A percentile compares a stretch with the other conserved stretches of the same genome.
phyloP scores from a whole-genome alignment of 2,797 vertebrate species.

The Poeciliopsis paucimaculata region DNA sequence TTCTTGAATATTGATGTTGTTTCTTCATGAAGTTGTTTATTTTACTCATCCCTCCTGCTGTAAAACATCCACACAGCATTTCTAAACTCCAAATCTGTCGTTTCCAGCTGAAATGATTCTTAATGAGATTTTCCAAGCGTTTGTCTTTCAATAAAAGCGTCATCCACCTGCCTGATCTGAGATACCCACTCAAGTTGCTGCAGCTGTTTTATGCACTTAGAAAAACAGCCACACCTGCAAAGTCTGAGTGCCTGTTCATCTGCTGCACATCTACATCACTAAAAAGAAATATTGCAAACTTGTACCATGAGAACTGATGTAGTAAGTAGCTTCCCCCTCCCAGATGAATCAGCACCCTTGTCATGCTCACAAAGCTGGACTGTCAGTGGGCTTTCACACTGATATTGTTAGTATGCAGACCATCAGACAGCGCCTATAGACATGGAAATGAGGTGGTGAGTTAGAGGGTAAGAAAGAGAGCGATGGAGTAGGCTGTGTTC shows the following conservation, averaged over 20 bases:
- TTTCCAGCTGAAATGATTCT: slow-evolving; percentile 31
- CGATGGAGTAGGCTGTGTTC: slow-evolving; percentile 78
- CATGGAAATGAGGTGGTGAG: slow-evolving; percentile 80
- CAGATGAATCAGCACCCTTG: slow-evolving; percentile 85
- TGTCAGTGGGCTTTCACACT: slow-evolving; percentile 83
- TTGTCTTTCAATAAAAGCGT: slow-evolving; percentile 23
- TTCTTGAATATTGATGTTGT: background rate
- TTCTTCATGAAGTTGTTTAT: background rate
- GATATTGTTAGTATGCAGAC: slow-evolving; percentile 83
- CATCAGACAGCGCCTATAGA: slow-evolving; percentile 78
- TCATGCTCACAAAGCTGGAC: slow-evolving; percentile 88
- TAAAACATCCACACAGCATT: background rate
- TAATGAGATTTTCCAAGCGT: slow-evolving; percentile 40
- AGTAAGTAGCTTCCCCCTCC: slow-evolving; percentile 80
- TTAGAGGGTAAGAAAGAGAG: slow-evolving; percentile 67
- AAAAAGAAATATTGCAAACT: slow-evolving; percentile 76
- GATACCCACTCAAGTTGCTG: slow-evolving; percentile 36
- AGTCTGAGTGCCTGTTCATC: slow-evolving; percentile 41
- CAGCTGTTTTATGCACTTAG: slow-evolving; percentile 59
- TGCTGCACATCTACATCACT: slow-evolving; percentile 54
- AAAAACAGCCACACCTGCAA: slow-evolving; percentile 39
- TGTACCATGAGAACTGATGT: slow-evolving; percentile 82
- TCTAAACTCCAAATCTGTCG: background rate
- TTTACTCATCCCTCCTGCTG: background rate
- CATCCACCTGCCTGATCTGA: slow-evolving; percentile 32